These are phyloP conservation scores for Habrosyne pyritoides DNA, from an alignment of 2,888 invertebrate species.

Conservation along the genomic window DNA sequence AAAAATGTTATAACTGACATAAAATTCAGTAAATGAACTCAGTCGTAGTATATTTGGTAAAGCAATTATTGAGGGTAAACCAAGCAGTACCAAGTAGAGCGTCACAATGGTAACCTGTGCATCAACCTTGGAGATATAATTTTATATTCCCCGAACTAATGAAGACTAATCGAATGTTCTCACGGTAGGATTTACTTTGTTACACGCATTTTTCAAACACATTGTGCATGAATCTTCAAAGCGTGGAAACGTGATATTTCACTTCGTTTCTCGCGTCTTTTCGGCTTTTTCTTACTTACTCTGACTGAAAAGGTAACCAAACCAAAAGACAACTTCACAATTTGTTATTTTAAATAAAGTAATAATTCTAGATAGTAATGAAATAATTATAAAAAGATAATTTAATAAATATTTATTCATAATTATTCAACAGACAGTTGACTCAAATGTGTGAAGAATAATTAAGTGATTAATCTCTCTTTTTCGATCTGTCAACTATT, in stretches of 20 bases:
- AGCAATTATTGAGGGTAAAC: not conserved
- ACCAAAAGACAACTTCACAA: no score
- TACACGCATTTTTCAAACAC: conserved; percentile 10
- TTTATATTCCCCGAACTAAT: conserved; percentile 37
- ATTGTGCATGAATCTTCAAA: conserved; percentile 22
- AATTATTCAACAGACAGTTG: no score
- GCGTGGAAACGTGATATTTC: conserved; percentile 13
- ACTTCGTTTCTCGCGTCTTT: conserved; percentile 10
- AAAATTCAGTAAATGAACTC: no score
- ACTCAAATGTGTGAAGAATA: no score
- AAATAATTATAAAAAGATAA: no score
- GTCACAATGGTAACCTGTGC: conserved; percentile 24
- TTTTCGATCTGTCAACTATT: no score
- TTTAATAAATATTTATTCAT: no score
- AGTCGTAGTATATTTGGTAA: no score
- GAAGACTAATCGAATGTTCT: conserved; percentile 42
- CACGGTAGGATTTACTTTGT: conserved; percentile 24
- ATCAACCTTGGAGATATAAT: conserved; percentile 31
- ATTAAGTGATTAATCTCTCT: no score
- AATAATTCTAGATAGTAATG: no score
- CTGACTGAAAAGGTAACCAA: not conserved
- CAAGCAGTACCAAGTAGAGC: conserved; percentile 25
- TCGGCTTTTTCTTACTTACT: conserved; percentile 11
- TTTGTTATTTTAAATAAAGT: no score
- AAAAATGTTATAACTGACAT: no score